Evolutionary conservation across 2,113 vertebrate species (phyloP), one percentile per base, ranked within the genome.

Genomic region (Oreochromis tanganicae): DNA sequence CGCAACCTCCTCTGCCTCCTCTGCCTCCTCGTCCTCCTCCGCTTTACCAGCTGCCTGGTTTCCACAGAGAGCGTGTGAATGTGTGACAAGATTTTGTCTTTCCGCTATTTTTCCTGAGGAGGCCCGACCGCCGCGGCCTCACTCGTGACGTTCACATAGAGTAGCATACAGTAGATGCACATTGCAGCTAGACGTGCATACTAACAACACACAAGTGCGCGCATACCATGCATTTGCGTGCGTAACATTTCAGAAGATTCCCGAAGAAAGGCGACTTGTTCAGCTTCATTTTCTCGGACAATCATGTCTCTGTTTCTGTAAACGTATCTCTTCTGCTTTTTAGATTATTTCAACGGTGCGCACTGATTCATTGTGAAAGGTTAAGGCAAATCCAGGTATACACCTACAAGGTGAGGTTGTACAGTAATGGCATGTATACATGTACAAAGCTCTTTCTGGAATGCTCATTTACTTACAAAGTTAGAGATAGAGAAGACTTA

Each of bases 31-130:
- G 36, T 92, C 88, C 88, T 90, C 89, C 91, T 92, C 88, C 78
- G 87, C 90, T 87, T 91, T 46, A 81, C 89, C 92, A 89, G 86
- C 92, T 85, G 90, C 88, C 93, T 87, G 85, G 86, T 88, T 81
- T 88, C 86, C 79, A 82, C 83, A 78, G 54, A 89, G 85, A 92
- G 85, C 4, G 27, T 86, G 85, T 91, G 87, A 91, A 90, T 89
- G 87, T 87, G 90, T 90, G 82, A 92, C 86, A 87, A 91, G 81
- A 86, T 93, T 90, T 84, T 78, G 71, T 93, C 85, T 90, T 86
- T 9, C 80, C 16, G 32, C 86, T 92, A 2, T 86, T 85, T 87
- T 34, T 86, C 63, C 41, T 1, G 71, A 92, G 83, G 90, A 82
- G 73, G 85, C 66, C 82, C 46, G 73, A 21, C 86, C 71, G 85